phyloP scores from a whole-genome alignment of 2,888 invertebrate species.

The Cryptophagus acutangulus region DNA sequence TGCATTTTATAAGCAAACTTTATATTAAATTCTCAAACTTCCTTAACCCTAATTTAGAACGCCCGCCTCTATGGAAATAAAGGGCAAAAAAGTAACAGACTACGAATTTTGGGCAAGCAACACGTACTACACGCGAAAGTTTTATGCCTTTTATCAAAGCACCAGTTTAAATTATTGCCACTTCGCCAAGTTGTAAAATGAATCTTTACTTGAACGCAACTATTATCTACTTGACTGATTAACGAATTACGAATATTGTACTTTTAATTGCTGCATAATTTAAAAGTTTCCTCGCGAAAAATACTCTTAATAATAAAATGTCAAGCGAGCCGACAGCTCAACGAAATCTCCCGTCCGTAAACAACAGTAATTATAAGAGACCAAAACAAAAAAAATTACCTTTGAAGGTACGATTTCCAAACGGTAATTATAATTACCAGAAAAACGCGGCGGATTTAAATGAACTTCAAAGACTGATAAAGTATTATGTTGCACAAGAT shows the following conservation, averaged over 20 bases:
- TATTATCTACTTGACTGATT: conserved; percentile 30
- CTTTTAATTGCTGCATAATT: conserved; percentile 29
- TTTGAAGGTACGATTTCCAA: too few species aligned
- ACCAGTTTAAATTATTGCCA: conserved; percentile 16
- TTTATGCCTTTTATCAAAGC: conserved; percentile 1
- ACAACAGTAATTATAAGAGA: too few species aligned
- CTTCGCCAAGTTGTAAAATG: conserved; percentile 19
- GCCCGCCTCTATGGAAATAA: conserved; percentile 4
- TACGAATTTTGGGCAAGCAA: too few species aligned
- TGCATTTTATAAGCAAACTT: conserved; percentile 4
- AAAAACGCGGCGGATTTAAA: too few species aligned
- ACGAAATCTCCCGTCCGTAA: too few species aligned
- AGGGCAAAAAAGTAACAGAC: not conserved
- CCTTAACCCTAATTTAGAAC: conserved; percentile 6
- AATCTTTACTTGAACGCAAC: conserved; percentile 28
- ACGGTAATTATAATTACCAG: too few species aligned
- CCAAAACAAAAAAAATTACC: too few species aligned
- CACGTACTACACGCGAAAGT: conserved; percentile 1
- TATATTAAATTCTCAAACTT: conserved; percentile 7
- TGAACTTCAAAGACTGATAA: too few species aligned
- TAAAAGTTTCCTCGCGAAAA: conserved; percentile 12
- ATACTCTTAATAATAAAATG: too few species aligned
- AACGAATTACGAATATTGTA: conserved; percentile 31
- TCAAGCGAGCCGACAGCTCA: too few species aligned
- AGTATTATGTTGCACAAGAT: not conserved